Evolutionary conservation across 2,113 vertebrate genomes (phyloP), one percentile per base, ranked within the genome.

Genomic region (Ictalurus furcatus): DNA sequence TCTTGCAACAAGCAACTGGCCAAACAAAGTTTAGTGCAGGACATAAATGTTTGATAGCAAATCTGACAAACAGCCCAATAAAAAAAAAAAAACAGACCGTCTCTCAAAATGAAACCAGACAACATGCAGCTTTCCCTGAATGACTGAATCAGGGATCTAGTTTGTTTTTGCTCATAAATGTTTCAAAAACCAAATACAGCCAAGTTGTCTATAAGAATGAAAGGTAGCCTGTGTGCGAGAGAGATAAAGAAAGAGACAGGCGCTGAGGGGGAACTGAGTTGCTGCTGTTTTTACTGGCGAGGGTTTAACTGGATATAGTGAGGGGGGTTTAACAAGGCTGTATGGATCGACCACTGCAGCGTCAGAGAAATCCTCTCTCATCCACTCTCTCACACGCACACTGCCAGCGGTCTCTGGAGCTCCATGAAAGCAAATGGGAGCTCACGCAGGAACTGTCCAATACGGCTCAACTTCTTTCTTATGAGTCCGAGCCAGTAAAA

Each of bases 301-400:
- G 23, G 0, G 74, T 86, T 88, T 88, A 90, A 90, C 14, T 79
- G 87, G 54, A 71, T 78, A 85, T 37, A 82, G n/a, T 82, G 67
- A 87, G 87, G 91, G 82, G 88, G 84, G 86, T 94, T 94, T 93
- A 86, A 95, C 91, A 91, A 93, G 92, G 89, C 91, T 48, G 86
- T 82, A 25, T 85, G 92, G 93, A 94, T 94, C 90, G 94, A 94
- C 89, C 93, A 87, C 82, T 85, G 84, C 13, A 67, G 61, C 44
- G 76, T 88, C 78, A 86, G 84, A 90, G 89, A 86, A 90, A 91
- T 59, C 44, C 84, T 54, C 86, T 9, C 74, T 80, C 87, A 85
- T 61, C 40, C 84, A 19, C 85, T 37, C 63, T 44, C 54, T 37
- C 81, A 81, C 87, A 73, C 14, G 44, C 84, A 84, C 80, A 81